Evolutionary conservation across 2,888 invertebrate species (phyloP).

Genomic region (Ochropleura plecta): DNA sequence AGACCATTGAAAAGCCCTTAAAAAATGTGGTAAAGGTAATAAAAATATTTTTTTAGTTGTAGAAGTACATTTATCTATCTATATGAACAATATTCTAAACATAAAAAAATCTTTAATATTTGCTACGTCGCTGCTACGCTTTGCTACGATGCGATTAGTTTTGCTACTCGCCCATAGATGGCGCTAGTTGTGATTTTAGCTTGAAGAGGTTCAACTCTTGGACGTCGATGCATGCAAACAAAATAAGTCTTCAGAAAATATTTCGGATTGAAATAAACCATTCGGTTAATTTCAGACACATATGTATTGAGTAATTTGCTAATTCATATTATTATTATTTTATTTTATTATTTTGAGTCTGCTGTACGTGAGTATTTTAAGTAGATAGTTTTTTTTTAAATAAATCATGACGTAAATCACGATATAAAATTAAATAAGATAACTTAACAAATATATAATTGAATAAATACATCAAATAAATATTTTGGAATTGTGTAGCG

Average conservation of each 20-base stretch:
- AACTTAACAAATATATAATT: background rate
- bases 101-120: background rate
- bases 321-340: background rate
- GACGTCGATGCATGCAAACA: background rate
- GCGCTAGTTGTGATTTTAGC: conserved; percentile 67
- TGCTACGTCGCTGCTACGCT: conserved; percentile 15
- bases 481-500: background rate
- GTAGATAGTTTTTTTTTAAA: background rate
- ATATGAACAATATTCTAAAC: background rate
- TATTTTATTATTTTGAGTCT: background rate
- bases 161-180: conserved; percentile 83
- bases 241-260: conserved; percentile 5
- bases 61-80: background rate
- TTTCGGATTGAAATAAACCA: background rate
- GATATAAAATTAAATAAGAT: background rate
- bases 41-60: background rate
- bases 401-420: background rate
- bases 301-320: background rate
- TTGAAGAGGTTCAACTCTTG: background rate
- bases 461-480: background rate
- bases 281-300: background rate
- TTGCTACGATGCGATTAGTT: conserved; percentile 32
- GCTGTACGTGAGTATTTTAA: background rate
- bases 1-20: background rate
- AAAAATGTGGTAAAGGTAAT: background rate